These are phyloP conservation scores for Drosophila multiciliata DNA, from an alignment of 2,888 invertebrate species.

Conservation along the genomic window DNA sequence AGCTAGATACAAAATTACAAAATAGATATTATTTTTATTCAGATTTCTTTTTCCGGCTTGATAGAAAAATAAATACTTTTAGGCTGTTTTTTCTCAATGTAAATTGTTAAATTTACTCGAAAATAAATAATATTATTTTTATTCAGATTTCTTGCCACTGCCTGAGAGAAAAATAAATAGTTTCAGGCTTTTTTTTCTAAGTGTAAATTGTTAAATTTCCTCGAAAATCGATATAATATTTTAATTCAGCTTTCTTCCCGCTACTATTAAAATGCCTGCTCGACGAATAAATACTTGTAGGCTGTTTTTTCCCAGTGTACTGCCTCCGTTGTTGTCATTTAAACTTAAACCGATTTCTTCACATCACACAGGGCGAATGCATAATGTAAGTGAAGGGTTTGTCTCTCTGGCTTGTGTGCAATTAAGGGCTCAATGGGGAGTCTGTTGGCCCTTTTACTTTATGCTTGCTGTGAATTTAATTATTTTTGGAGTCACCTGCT, in stretches of 20 bases:
- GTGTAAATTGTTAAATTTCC: too few relatives aligned
- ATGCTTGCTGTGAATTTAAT: slow-evolving; percentile 34
- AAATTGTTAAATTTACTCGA: too few relatives aligned
- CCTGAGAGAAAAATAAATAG: too few relatives aligned
- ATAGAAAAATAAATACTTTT: too few relatives aligned
- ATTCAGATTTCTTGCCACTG: too few relatives aligned
- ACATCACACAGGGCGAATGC: slow-evolving; percentile 38
- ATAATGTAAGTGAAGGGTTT: slow-evolving; percentile 10
- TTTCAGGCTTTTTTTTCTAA: too few relatives aligned
- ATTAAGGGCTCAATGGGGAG: slow-evolving; percentile 38
- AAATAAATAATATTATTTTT: too few relatives aligned
- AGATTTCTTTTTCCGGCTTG: too few relatives aligned
- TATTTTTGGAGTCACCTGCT: slow-evolving; percentile 22
- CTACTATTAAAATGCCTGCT: neutral
- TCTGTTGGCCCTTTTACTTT: slow-evolving; percentile 11
- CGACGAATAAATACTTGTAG: accelerated
- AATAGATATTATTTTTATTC: too few relatives aligned
- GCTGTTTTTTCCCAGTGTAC: neutral
- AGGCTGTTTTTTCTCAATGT: too few relatives aligned
- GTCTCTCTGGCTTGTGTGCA: slow-evolving; percentile 40
- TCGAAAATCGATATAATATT: neutral
- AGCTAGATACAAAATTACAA: too few relatives aligned
- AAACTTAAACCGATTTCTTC: slow-evolving; percentile 32
- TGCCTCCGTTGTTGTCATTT: slow-evolving; percentile 16
- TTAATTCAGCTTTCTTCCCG: neutral